Base-by-base conservation (phyloP, 2,888 invertebrate genomes). In the Calliopum simillimum region DNA sequence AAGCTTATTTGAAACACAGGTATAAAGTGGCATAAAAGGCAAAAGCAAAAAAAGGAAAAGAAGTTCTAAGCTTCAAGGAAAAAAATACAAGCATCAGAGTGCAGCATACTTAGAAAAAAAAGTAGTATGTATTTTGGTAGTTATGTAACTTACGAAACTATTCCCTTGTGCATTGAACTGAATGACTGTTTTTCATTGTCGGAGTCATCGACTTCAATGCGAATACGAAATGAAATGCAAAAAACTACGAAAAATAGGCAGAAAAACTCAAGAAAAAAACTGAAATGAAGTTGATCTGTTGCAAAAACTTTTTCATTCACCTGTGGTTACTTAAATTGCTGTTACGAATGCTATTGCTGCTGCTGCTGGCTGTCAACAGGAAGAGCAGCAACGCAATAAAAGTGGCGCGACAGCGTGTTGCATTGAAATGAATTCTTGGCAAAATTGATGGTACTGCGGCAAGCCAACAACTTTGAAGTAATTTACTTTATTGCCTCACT, bases 141-240 rank as follows among this genome's bases (percentile, higher is more conserved):
- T 33, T 51, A 64, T n/a, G n/a, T 64, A 33, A 33, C 33, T 33
- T 33, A 33, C 33, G 49, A 64, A 64, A 64, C 51, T 64, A 64
- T 64, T 49, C 64, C 64, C 2, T 19, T 64, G 64, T 25, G 64
- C 49, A 64, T 64, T 51, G 41, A 51, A 25, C 51, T 64, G 41
- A 33, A 51, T 13, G 2, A 41, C 33, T 11, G 2, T 23, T 46
- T 56, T 55, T 33, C 8, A 4, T 33, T 33, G 33, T 33, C 8
- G 33, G 23, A 56, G 14, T 56, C 55, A 55, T 56, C 66, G 56
- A 56, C 56, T 66, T 66, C 23, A 56, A 56, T 66, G 56, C 56
- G 53, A 23, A 4, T 33, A 33, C 33, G 33, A 33, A 33, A 33
- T 33, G 33, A 33, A 33, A 33, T 33, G 3, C 33, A 33, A 33